Base-by-base conservation (phyloP, 2,797 vertebrate genomes). In the Pampus argenteus region DNA sequence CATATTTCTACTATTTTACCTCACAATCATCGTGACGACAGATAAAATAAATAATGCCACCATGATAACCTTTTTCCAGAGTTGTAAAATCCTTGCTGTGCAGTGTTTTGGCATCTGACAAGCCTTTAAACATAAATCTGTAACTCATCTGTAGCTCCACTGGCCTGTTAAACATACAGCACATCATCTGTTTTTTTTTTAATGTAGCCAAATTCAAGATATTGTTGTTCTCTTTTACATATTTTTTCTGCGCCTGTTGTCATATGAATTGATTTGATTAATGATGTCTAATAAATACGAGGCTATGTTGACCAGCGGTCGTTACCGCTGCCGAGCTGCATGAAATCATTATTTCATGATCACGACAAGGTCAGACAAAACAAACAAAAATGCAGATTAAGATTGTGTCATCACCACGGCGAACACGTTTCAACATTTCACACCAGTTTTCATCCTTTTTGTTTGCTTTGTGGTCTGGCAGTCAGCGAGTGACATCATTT, bases 401-500 rank as follows among this genome's bases (percentile, higher is more conserved):
- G 54, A 29, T 3, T 60, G 25, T n/a, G 42, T 42, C 44, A 38
- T 54, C 23, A 26, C 28, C 23, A 26, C 34, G 15, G n/a, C 20
- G 14, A 61, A 44, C 7, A 29, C 23, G 26, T 44, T n/a, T n/a
- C 4, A 5, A 28, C n/a, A 15, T 25, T 26, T 45, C 18, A 6
- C 57, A 68, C 34, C 26, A 14, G 17, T 7, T 47, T 54, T 57
- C 15, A 5, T 45, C 18, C 44, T 84, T 67, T 67, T 38, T 87
- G 70, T 85, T 86, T 89, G 61, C 62, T 66, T 65, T 36, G 73
- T 40, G 42, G 74, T 83, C 25, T 1, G 2, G 26, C 42, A 28
- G 18, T 1, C 2, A 63, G 26, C 49, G 42, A 23, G 63, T 85
- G 88, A 85, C 75, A 56, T 92, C 82, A 86, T 52, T 66, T 3